A percentile compares a stretch with the other conserved stretches of the same genome.
Conservation (phyloP, 2,888 invertebrate genomes). For the Rhorus exstirpatorius region DNA sequence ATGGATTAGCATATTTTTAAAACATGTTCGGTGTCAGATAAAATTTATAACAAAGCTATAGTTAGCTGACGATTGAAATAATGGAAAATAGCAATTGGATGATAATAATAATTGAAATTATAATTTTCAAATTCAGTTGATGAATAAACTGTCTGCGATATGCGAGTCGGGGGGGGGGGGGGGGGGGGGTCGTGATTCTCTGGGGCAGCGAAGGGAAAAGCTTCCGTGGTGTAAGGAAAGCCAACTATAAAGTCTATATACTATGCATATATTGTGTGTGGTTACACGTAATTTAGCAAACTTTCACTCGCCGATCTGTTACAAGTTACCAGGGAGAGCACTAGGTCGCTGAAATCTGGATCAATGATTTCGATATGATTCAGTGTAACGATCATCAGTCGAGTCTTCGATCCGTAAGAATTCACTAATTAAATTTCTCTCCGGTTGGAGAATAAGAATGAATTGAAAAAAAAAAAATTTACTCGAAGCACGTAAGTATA, state of each 20-base stretch:
- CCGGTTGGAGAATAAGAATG: not conserved
- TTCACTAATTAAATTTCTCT: not conserved
- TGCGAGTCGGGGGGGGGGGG: not conserved
- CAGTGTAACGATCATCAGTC: not conserved
- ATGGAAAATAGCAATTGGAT: not conserved
- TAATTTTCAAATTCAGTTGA: not conserved
- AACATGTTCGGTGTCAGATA: too few relatives aligned
- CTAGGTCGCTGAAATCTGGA: constrained; percentile 28
- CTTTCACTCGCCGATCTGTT: constrained; percentile 48
- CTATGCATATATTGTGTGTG: too few relatives aligned
- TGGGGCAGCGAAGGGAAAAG: not conserved
- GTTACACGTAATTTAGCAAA: constrained; percentile 22
- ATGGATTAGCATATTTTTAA: too few relatives aligned
- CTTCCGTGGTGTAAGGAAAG: too few relatives aligned
- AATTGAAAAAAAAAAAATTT: too few relatives aligned
- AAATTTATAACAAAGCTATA: too few relatives aligned
- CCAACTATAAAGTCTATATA: too few relatives aligned
- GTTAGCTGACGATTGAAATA: too few relatives aligned
- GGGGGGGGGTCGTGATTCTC: constrained; percentile 2
- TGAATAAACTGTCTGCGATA: too few relatives aligned
- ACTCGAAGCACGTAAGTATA: too few relatives aligned
- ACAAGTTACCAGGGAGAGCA: not conserved
- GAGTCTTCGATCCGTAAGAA: not conserved
- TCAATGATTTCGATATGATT: not conserved
- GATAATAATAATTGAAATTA: not conserved